These are phyloP conservation scores for Lepisosteus oculatus DNA, from an alignment of 2,113 vertebrate genomes.

Conservation along the genomic window DNA sequence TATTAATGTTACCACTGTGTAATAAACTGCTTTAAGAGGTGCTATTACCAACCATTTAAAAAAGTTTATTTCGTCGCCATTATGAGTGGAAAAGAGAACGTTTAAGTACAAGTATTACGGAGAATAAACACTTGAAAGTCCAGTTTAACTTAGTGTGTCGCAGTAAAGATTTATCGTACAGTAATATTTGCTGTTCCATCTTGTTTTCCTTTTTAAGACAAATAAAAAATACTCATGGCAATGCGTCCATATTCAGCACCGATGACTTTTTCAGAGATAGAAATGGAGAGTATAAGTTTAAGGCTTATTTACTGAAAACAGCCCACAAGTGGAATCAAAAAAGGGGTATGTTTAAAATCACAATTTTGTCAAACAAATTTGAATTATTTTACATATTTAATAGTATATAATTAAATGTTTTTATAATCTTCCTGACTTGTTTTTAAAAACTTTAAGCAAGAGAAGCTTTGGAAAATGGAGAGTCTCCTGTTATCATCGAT, in stretches of 20 bases:
- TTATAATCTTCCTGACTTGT: background rate
- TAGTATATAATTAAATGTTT: background rate
- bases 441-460: background rate
- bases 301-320: background rate
- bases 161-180: slow-evolving; percentile 26
- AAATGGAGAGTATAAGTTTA: background rate
- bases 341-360: background rate
- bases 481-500: slow-evolving; percentile 16
- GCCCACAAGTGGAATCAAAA: background rate
- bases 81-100: background rate
- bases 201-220: slow-evolving; percentile 4
- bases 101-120: background rate
- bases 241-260: slow-evolving; percentile 15
- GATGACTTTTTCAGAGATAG: slow-evolving; percentile 17
- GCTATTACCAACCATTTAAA: too few relatives aligned
- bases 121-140: background rate
- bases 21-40: background rate
- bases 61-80: background rate
- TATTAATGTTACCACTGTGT: background rate
- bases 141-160: slow-evolving; percentile 45
- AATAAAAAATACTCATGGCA: background rate
- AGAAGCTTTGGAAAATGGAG: background rate
- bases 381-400: background rate
- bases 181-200: background rate
- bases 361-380: background rate